Conservation (phyloP, 2,797 vertebrate species). For the Poecilia wingei region DNA sequence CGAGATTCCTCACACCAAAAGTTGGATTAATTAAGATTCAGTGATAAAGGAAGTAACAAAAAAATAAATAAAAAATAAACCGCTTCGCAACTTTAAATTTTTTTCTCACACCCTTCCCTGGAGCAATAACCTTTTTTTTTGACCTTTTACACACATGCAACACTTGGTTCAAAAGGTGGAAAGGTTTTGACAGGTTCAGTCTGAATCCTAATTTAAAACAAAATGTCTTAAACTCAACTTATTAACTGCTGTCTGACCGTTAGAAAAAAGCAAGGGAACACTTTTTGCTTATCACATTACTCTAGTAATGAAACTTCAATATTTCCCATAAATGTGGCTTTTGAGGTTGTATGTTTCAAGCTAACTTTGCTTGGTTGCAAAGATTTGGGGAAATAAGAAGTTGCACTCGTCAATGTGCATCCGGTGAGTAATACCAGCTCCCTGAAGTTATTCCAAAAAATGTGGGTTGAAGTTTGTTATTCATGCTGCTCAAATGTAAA, state of each 20-base stretch:
- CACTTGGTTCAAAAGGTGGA: neutral
- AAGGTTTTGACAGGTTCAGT: neutral
- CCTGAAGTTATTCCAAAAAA: constrained; percentile 12
- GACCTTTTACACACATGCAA: neutral
- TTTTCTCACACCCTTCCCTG: neutral
- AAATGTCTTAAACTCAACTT: neutral
- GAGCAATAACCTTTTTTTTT: neutral
- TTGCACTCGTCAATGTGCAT: constrained; percentile 15
- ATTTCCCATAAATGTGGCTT: constrained; percentile 2
- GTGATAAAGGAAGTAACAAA: neutral
- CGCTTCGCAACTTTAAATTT: neutral
- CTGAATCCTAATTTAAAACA: neutral
- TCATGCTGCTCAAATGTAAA: neutral
- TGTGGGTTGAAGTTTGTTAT: constrained; percentile 2
- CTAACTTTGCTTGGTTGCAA: constrained; percentile 3
- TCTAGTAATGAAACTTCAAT: constrained; percentile 12
- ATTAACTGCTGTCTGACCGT: neutral
- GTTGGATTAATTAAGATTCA: neutral
- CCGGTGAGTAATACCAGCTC: neutral
- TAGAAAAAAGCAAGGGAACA: neutral
- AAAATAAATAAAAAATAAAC: neutral
- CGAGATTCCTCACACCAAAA: neutral
- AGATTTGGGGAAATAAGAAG: constrained; percentile 22
- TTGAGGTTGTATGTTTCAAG: neutral
- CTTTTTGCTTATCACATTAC: neutral